Conservation (phyloP, 2,113 vertebrate species). For the Lepus timidus region DNA sequence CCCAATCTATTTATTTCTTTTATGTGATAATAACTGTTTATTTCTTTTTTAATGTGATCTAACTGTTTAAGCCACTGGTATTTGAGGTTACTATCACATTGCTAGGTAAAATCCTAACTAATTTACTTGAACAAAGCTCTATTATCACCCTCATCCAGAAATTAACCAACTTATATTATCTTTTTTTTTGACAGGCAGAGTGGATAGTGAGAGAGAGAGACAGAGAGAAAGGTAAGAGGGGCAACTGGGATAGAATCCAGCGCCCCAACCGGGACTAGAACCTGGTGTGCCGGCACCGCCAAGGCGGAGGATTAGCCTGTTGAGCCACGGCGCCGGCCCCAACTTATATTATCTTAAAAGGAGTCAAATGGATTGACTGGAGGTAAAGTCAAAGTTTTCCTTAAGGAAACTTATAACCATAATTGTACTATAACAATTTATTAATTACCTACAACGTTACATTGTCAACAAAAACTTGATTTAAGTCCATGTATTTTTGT, state of each 20-base stretch:
- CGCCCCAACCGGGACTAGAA: too few species aligned
- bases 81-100: background rate
- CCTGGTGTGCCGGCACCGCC: too few species aligned
- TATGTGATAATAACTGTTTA: constrained; percentile 7
- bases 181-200: background rate
- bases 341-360: constrained; percentile 32
- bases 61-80: constrained; percentile 23
- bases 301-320: too few species aligned
- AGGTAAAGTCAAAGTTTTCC: constrained; percentile 11
- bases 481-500: constrained; percentile 3
- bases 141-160: constrained; percentile 33
- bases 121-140: constrained; percentile 38
- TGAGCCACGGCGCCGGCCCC: too few species aligned
- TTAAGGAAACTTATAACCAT: constrained; percentile 14
- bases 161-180: background rate
- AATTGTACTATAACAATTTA: background rate
- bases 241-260: too few species aligned
- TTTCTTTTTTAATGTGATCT: background rate
- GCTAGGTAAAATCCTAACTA: constrained; percentile 20
- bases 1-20: constrained; percentile 19
- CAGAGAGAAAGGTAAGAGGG: too few species aligned
- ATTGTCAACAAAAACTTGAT: background rate
- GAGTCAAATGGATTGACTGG: background rate
- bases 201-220: too few species aligned
- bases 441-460: background rate